Conservation (phyloP, 2,797 vertebrate genomes). For the Rallus crepitans region DNA sequence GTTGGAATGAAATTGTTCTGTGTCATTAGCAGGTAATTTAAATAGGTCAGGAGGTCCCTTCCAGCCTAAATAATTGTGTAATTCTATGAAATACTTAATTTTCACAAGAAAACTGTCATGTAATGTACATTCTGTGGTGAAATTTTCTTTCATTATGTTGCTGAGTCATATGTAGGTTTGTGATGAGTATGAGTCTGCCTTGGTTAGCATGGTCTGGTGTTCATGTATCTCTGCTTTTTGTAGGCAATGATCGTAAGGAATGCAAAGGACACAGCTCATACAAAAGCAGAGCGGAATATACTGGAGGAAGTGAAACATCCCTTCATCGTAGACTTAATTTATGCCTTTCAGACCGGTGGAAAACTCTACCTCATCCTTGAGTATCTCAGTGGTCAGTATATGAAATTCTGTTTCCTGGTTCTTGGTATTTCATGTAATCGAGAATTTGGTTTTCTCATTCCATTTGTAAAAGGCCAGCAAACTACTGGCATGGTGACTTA, state of each 20-base stretch:
- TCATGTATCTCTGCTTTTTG: constrained; percentile 56
- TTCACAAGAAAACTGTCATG: background rate
- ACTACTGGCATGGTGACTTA: background rate
- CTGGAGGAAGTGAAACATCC: constrained; percentile 99
- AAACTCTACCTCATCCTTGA: constrained; percentile 99
- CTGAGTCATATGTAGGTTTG: background rate
- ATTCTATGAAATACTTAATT: background rate
- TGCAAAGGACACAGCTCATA: constrained; percentile 98
- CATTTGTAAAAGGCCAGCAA: background rate
- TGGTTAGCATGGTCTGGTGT: background rate
- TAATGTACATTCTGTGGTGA: background rate
- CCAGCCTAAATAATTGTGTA: background rate
- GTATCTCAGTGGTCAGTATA: constrained; percentile 96
- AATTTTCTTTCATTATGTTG: background rate
- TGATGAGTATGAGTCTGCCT: background rate
- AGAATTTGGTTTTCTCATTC: background rate
- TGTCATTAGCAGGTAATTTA: background rate
- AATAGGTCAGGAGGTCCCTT: background rate
- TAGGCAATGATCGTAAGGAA: constrained; percentile 99
- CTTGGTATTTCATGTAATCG: background rate
- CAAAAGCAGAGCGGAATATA: constrained; percentile 98
- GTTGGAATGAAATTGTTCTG: background rate
- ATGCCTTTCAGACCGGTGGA: constrained; percentile 99
- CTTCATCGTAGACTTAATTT: constrained; percentile 99
- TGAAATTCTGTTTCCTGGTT: background rate